phyloP scores from a whole-genome alignment of 1,140 invertebrate genomes.

The Maconellicoccus hirsutus region DNA sequence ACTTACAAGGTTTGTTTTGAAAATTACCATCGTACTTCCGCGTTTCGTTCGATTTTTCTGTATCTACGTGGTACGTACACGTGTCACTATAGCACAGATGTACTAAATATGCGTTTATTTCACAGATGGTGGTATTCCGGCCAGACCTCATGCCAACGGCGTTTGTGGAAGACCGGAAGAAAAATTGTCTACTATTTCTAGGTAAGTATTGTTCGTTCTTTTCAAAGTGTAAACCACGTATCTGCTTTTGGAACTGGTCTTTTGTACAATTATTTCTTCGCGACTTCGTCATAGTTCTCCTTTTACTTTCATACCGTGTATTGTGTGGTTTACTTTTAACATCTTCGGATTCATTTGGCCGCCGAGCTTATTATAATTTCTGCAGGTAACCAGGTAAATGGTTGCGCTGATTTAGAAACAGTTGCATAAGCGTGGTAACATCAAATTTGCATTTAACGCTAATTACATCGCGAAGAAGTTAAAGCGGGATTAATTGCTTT shows the following conservation, averaged over 20 bases:
- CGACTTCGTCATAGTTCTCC: too few relatives aligned
- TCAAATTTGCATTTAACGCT: slow-evolving; percentile 9
- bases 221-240: too few relatives aligned
- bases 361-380: too few relatives aligned
- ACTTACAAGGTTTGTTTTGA: slow-evolving; percentile 5
- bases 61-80: background rate
- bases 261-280: too few relatives aligned
- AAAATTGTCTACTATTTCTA: slow-evolving; percentile 16
- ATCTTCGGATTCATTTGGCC: too few relatives aligned
- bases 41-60: background rate
- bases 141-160: slow-evolving; percentile 10
- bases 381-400: too few relatives aligned
- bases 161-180: slow-evolving; percentile 14
- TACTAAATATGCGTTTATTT: background rate
- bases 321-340: too few relatives aligned
- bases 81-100: background rate
- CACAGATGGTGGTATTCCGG: slow-evolving; percentile 7
- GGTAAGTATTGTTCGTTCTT: background rate
- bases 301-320: too few relatives aligned
- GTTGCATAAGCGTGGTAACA: background rate
- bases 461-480: background rate
- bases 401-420: too few relatives aligned
- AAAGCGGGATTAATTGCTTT: background rate
- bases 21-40: background rate
- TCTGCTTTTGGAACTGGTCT: too few relatives aligned